Evolutionary conservation across 2,797 vertebrate genomes (phyloP).

Genomic region (Corythornis leucogaster): DNA sequence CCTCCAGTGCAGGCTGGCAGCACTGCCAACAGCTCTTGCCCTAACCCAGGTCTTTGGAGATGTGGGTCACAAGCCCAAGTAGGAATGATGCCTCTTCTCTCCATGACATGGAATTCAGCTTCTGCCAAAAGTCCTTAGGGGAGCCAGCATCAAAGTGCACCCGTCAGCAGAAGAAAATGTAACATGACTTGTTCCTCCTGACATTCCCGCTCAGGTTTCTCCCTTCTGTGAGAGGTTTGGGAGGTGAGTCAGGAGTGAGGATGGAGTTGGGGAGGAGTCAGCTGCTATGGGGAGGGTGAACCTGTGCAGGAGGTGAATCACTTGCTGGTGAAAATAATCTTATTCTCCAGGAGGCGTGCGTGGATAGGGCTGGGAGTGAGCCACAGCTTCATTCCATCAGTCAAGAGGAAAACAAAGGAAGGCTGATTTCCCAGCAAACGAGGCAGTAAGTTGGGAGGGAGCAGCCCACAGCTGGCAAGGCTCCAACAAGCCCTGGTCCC

Average conservation of each 20-base stretch:
- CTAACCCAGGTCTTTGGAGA: background rate
- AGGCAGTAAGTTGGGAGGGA: background rate
- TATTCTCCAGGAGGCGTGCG: background rate
- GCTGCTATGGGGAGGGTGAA: conserved; percentile 13
- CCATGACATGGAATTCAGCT: background rate
- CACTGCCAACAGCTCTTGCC: background rate
- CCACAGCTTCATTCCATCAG: background rate
- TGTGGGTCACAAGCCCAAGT: background rate
- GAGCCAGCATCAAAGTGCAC: background rate
- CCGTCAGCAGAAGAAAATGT: background rate
- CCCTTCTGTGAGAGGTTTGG: background rate
- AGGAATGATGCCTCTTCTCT: background rate
- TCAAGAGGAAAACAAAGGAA: background rate
- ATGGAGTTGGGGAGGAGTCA: background rate
- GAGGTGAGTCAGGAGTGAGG: conserved; percentile 10
- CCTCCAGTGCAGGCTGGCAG: background rate
- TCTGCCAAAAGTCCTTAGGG: background rate
- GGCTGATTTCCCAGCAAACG: background rate
- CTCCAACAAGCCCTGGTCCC: background rate
- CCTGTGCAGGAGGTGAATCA: conserved; percentile 39
- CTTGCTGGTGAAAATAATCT: background rate
- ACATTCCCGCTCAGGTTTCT: background rate
- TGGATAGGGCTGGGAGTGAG: background rate
- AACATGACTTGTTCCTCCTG: conserved; percentile 2
- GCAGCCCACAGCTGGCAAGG: background rate